A percentile compares a stretch with the other conserved stretches of the same genome.
phyloP scores from a whole-genome alignment of 2,113 vertebrate species.

The Pteruthius melanotis region DNA sequence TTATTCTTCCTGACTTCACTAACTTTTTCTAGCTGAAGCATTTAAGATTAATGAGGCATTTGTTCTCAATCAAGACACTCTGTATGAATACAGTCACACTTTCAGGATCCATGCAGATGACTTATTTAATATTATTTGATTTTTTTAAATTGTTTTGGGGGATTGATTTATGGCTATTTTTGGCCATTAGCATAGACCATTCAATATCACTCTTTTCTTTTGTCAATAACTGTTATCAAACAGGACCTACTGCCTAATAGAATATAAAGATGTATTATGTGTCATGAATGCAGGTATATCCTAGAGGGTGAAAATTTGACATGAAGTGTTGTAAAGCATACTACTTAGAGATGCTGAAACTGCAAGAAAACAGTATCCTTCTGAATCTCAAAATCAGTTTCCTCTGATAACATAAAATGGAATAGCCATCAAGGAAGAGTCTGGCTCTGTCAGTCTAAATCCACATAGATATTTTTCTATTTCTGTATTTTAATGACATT shows the following conservation, averaged over 20 bases:
- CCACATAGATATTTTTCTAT: not conserved
- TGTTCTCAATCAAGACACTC: conserved; percentile 68
- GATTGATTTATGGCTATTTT: not conserved
- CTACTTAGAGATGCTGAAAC: not conserved
- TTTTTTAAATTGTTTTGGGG: not conserved
- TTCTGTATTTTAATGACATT: not conserved
- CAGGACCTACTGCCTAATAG: not conserved
- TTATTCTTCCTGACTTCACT: conserved; percentile 69
- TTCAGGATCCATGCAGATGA: conserved; percentile 37
- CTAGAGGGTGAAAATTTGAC: not conserved
- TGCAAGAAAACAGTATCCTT: not conserved
- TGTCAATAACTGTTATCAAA: not conserved
- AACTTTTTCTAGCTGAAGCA: conserved; percentile 35
- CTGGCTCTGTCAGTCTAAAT: not conserved
- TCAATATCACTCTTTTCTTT: not conserved
- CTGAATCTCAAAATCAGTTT: not conserved
- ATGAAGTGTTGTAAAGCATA: not conserved
- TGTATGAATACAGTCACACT: conserved; percentile 54
- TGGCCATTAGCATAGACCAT: not conserved
- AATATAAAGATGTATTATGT: not conserved
- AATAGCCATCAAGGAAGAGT: not conserved
- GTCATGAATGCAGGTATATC: not conserved
- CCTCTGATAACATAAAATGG: not conserved
- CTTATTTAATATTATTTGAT: conserved; percentile 11
- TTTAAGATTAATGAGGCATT: conserved; percentile 70